phyloP scores from a whole-genome alignment of 2,888 invertebrate genomes.

The Drosophila lutescens region DNA sequence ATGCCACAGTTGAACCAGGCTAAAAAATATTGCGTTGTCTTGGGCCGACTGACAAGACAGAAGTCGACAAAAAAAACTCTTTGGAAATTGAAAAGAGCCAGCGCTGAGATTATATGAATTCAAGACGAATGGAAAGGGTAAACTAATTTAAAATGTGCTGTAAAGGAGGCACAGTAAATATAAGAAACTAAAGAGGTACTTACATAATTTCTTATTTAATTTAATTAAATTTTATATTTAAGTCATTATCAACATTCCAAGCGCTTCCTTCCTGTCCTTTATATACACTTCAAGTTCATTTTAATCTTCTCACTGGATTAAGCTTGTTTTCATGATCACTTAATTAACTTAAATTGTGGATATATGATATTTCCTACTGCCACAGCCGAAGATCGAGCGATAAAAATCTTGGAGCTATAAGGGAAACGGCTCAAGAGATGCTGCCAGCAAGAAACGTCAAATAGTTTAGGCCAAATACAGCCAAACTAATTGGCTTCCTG shows the following conservation, averaged over 20 bases:
- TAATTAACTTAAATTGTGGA: conserved; percentile 55
- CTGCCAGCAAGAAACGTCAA: conserved; percentile 59
- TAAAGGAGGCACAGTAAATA: background rate
- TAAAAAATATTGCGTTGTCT: conserved; percentile 40
- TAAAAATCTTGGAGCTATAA: conserved; percentile 43
- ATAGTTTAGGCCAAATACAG: conserved; percentile 73
- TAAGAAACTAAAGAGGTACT: background rate
- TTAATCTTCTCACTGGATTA: conserved; percentile 21
- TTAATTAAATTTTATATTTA: background rate
- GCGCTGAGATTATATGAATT: conserved; percentile 18
- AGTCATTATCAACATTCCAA: background rate
- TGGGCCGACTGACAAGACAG: conserved; percentile 39
- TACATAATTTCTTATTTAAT: background rate
- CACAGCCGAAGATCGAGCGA: conserved; percentile 8
- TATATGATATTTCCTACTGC: conserved; percentile 27
- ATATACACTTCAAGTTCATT: conserved; percentile 42
- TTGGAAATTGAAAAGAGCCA: conserved; percentile 32
- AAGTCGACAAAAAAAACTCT: conserved; percentile 24
- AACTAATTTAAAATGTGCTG: conserved; percentile 1
- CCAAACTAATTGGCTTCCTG: conserved; percentile 78
- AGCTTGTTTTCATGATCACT: conserved; percentile 41
- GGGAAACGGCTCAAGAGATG: conserved; percentile 61
- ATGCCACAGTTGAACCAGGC: conserved; percentile 17
- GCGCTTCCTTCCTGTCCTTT: conserved; percentile 59
- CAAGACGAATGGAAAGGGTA: conserved; percentile 9